These are phyloP conservation scores for Nerophis lumbriciformis DNA, from an alignment of 2,113 vertebrate genomes.

Conservation along the genomic window DNA sequence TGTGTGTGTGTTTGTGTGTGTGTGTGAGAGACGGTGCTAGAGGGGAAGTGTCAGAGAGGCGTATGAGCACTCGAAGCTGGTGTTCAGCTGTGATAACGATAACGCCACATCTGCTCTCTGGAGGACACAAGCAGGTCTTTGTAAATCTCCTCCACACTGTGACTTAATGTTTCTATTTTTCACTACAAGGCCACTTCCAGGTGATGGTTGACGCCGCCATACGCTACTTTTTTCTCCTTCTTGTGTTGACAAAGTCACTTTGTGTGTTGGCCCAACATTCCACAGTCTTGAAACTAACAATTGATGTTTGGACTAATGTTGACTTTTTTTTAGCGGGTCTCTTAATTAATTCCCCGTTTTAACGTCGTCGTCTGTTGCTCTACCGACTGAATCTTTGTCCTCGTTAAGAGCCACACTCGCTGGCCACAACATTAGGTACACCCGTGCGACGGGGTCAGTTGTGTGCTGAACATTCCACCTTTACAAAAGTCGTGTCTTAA, in stretches of 20 bases:
- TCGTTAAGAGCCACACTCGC: constrained; percentile 27
- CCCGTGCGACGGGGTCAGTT: not conserved
- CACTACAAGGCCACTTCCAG: no score
- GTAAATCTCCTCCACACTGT: no score
- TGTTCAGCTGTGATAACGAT: constrained; percentile 42
- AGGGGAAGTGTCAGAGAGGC: constrained; percentile 27
- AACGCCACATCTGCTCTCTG: constrained; percentile 45
- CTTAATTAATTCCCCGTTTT: constrained; percentile 24
- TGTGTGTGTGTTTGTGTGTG: no score
- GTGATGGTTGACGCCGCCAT: no score
- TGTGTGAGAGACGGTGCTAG: constrained; percentile 8
- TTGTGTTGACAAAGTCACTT: no score
- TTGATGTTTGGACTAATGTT: not conserved
- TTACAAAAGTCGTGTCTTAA: no score
- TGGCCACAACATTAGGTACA: not conserved
- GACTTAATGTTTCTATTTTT: no score
- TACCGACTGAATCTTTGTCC: constrained; percentile 20
- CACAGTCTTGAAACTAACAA: no score
- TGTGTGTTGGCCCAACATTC: no score
- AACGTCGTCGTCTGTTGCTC: constrained; percentile 7
- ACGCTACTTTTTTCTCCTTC: no score
- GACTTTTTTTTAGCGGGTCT: constrained; percentile 15
- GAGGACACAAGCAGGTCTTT: constrained; percentile 27
- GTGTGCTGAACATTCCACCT: no score
- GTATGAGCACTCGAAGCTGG: constrained; percentile 46